phyloP scores from a whole-genome alignment of 2,888 invertebrate genomes.

The Acanthosepion lycidas region DNA sequence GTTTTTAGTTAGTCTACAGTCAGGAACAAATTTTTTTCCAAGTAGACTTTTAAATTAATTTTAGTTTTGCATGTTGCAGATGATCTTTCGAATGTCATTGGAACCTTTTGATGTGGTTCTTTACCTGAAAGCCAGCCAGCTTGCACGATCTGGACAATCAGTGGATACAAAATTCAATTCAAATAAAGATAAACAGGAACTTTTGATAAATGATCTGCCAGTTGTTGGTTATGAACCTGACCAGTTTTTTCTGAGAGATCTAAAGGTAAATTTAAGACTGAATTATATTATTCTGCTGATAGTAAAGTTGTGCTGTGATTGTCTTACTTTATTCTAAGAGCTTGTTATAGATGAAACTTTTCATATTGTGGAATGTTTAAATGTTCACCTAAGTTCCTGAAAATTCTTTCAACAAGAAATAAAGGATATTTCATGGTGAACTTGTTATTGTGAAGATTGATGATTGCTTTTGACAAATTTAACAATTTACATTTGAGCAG shows the following conservation, averaged over 20 bases:
- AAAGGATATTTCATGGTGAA: too few species aligned
- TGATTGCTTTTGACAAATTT: too few species aligned
- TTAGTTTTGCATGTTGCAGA: neutral
- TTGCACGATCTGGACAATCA: constrained; percentile 77
- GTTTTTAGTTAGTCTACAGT: too few species aligned
- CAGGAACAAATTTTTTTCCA: neutral
- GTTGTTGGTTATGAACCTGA: constrained; percentile 86
- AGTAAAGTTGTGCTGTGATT: too few species aligned
- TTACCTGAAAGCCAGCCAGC: constrained; percentile 78
- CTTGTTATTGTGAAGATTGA: too few species aligned
- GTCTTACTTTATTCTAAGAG: too few species aligned
- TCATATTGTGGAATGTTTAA: too few species aligned
- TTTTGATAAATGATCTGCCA: constrained; percentile 78
- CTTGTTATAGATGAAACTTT: too few species aligned
- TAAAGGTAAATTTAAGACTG: constrained; percentile 80
- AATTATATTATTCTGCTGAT: neutral
- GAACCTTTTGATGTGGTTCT: constrained; percentile 77
- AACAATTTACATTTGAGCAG: too few species aligned
- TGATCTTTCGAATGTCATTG: neutral
- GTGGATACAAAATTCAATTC: constrained; percentile 68
- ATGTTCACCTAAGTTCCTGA: too few species aligned
- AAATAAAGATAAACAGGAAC: neutral
- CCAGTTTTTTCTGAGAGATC: constrained; percentile 81
- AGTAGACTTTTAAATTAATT: neutral
- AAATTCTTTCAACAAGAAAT: too few species aligned